Evolutionary conservation across 2,888 invertebrate species (phyloP), one percentile per base, ranked within the genome.

Genomic region (Conomelus anceps): DNA sequence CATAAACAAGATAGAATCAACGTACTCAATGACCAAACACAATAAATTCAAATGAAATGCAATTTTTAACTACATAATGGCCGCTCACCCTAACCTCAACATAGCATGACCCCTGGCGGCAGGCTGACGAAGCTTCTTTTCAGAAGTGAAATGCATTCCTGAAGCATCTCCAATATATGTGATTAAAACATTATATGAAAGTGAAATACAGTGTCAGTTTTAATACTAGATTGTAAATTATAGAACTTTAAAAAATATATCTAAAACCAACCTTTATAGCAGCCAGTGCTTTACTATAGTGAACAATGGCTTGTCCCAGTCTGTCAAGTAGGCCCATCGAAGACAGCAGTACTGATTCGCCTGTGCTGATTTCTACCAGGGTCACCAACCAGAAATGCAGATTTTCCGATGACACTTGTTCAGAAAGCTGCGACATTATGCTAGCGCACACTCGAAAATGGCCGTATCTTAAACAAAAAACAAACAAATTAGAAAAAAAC

Each of bases 301-400:
- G 94, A 90, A 94, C 94, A 85, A 95, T 94, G 0, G 96, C 95
- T 88, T 93, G 92, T 11, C 95, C 90, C 88, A 91, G 86, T 90
- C 91, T 22, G 90, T 91, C 89, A 87, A 92, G 91, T 92, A 94
- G 93, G 22, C 92, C 92, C 1, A 93, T 92, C 23, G 94, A 92
- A 0, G 94, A 93, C 90, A 94, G 94, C 91, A 97, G 93, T 88
- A 94, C 94, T 20, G 96, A 95, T 93, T 97, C 97, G 0, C 97
- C 97, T 88, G 94, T 95, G 0, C 96, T 96, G 91, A 97, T 95
- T 90, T 96, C 95, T 90, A 96, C 95, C n/a, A 99, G 93, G 0
- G 97, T 97, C 0, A 96, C 95, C 89, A 98, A 93, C 97, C 98
- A 99, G 92, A 98, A 97, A 92, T 98, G 97, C 87, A 97, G 95